Evolutionary conservation across 2,888 invertebrate genomes (phyloP), one percentile per base, ranked within the genome.

Genomic region (Lasioglossum vierecki): DNA sequence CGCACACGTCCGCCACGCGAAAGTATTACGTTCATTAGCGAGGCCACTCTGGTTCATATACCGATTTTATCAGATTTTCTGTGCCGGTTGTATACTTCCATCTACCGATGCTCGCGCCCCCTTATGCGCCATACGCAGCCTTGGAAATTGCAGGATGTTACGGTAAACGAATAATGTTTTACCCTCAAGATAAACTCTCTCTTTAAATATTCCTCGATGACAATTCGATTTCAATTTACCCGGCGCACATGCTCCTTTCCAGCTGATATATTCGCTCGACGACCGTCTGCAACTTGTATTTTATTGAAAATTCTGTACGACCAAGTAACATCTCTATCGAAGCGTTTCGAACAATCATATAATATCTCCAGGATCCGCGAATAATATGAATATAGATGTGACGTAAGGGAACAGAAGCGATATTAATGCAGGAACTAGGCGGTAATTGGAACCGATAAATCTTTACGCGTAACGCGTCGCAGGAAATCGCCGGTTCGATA

Each of bases 11-110:
- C 73, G 79, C 76, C 79, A 80, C 88, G 92, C 92, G 92, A 92
- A 93, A 90, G 91, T 91, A 91, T 93, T 91, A 90, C 85, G 92
- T 93, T 94, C 92, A 92, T 94, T 94, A 94, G 90, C 89, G 86
- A 81, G 79, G 60, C 84, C 82, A 79, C 82, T 79, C 83, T 22
- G 79, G 74, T 84, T 85, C 84, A 80, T 85, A 84, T 75, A 80
- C 89, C 88, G 93, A 93, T 93, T 91, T 91, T 90, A 93, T 93
- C 93, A 90, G 88, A 87, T 91, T 91, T 92, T 87, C 89, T 85
- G 78, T 75, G 83, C 80, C 84, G 88, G 68, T 83, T 77, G 88
- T 85, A 88, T 87, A 82, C 80, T 86, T 85, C 81, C 80, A 76
- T 70, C 82, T 74, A 82, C 79, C 79, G 73, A 75, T 79, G 78